These are phyloP conservation scores for Miichthys miiuy DNA, from an alignment of 2,797 vertebrate genomes.

Conservation along the genomic window DNA sequence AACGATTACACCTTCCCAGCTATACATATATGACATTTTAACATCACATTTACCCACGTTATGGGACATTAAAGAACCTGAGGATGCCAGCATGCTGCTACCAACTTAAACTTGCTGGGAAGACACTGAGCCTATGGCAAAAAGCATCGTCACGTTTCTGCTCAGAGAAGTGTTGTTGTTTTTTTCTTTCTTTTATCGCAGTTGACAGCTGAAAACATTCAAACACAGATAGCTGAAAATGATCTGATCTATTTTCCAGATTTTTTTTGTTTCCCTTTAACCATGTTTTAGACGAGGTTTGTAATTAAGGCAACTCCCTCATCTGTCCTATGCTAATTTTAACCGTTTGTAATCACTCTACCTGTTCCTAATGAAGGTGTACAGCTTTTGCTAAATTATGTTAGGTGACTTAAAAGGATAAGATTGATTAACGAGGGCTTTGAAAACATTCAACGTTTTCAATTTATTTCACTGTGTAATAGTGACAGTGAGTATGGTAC, in stretches of 20 bases:
- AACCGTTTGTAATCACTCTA: conserved; percentile 18
- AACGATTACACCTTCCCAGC: conserved; percentile 62
- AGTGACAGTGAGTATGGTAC: background rate
- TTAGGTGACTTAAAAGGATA: background rate
- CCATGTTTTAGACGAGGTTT: conserved; percentile 7
- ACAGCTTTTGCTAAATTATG: conserved; percentile 3
- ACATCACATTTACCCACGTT: conserved; percentile 62
- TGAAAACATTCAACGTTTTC: conserved; percentile 10
- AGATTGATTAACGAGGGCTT: background rate
- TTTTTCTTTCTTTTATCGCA: conserved; percentile 31
- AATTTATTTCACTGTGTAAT: conserved; percentile 2
- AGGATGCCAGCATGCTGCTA: conserved; percentile 76
- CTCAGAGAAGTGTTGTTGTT: conserved; percentile 48
- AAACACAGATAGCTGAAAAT: conserved; percentile 67
- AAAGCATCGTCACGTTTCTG: conserved; percentile 38
- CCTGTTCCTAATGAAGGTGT: conserved; percentile 16
- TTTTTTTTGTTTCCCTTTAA: background rate
- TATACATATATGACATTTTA: conserved; percentile 40
- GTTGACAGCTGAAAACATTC: conserved; percentile 54
- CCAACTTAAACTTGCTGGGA: conserved; percentile 56
- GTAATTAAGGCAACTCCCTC: conserved; percentile 17
- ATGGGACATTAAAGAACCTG: conserved; percentile 76
- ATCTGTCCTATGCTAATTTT: conserved; percentile 1
- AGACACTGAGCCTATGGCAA: conserved; percentile 59
- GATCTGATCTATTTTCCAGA: conserved; percentile 61